These are phyloP conservation scores for Ramphastos sulfuratus DNA, from an alignment of 2,113 vertebrate genomes.

Conservation along the genomic window DNA sequence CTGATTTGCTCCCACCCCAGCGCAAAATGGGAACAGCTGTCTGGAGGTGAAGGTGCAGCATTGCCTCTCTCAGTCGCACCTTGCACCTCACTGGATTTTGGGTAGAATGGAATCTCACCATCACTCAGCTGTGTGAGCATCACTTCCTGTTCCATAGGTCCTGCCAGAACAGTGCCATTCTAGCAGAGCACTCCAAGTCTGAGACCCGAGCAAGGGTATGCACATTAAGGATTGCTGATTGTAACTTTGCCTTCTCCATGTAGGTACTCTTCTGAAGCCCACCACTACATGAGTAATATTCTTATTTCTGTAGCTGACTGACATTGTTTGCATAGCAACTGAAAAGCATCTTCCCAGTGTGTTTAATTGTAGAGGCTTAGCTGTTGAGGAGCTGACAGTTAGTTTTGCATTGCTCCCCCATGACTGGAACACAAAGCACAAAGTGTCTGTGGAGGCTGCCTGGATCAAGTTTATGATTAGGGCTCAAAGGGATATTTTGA, in stretches of 20 bases:
- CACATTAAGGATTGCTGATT: background rate
- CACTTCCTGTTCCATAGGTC: background rate
- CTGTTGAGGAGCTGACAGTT: conserved; percentile 38
- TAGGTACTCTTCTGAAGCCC: background rate
- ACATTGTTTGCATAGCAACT: background rate
- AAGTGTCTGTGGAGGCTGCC: background rate
- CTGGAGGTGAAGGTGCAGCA: background rate
- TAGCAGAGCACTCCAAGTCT: background rate
- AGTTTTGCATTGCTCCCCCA: background rate
- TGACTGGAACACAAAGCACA: background rate
- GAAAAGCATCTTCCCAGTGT: background rate
- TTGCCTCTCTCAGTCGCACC: background rate
- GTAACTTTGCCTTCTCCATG: background rate
- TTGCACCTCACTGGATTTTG: background rate
- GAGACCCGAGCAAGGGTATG: background rate
- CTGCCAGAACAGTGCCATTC: background rate
- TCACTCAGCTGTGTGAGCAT: background rate
- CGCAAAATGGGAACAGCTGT: background rate
- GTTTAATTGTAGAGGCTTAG: conserved; percentile 23
- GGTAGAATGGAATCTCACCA: background rate
- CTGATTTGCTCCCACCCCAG: accelerated
- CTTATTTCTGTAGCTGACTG: background rate
- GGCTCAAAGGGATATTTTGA: background rate
- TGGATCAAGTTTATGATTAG: background rate
- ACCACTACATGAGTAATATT: background rate